phyloP scores from a whole-genome alignment of 2,113 vertebrate species.

The Hydropotes inermis region DNA sequence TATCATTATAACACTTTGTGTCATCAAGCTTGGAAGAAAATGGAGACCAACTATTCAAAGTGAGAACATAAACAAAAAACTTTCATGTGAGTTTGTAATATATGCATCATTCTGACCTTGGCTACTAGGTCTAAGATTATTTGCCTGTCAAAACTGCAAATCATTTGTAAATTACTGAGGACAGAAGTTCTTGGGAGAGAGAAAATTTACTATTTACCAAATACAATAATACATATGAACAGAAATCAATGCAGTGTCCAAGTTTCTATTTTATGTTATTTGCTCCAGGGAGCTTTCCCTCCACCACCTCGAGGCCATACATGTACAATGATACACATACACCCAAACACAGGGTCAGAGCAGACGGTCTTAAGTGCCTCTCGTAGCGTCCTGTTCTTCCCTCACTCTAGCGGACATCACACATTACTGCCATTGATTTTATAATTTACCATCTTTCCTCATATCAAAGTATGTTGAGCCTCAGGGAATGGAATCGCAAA shows the following conservation, averaged over 20 bases:
- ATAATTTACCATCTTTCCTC: background rate
- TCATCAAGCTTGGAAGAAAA: background rate
- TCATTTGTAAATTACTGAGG: background rate
- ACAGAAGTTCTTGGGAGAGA: background rate
- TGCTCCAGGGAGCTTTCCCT: background rate
- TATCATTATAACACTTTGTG: background rate
- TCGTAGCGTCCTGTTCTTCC: background rate
- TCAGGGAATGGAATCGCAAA: background rate
- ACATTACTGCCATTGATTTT: background rate
- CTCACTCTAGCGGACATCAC: background rate
- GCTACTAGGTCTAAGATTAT: background rate
- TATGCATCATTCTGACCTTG: background rate
- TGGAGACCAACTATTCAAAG: background rate
- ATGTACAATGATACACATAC: background rate
- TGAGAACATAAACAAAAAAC: background rate
- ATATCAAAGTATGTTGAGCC: background rate
- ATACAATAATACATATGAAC: background rate
- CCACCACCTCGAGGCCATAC: background rate
- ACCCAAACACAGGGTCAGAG: background rate
- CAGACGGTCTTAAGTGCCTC: background rate
- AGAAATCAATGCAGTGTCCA: background rate
- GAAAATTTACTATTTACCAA: background rate
- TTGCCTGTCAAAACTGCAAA: background rate
- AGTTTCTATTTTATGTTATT: background rate
- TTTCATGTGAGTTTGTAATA: background rate